Base-by-base conservation (phyloP, 2,797 vertebrate genomes). In the Cottoperca gobio region DNA sequence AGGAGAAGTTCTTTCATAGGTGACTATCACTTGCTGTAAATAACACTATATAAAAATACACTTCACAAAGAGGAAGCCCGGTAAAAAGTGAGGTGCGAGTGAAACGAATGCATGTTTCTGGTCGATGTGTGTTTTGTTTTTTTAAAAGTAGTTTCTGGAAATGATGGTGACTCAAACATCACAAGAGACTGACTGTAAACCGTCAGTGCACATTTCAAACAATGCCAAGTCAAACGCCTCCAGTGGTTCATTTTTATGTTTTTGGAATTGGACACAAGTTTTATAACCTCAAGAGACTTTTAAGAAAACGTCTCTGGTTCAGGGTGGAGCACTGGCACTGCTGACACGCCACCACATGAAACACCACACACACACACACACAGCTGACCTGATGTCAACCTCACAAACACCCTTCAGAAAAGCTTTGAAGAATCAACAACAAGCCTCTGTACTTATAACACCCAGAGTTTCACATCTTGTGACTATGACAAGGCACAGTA, bases 21-120 rank as follows among this genome's bases (percentile, higher is more conserved):
- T 31, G 49, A 33, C 33, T 57, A 50, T 67, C 21, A 37, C 26
- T n/a, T 10, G 39, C 66, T 77, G 45, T 43, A 65, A 86, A 80
- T 14, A 69, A 52, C 39, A 46, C 4, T 3, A 11, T 4, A 45
- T 70, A 12, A 73, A 62, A 78, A 70, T 73, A 75, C 70, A 77
- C 7, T 12, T 24, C 0, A 81, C 70, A 88, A 89, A 87, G 83
- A 76, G 84, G 90, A 90, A 90, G 84, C 50, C 8, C 2, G 11
- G 49, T 40, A 26, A 50, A 42, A 49, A 52, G 24, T 37, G n/a
- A 69, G n/a, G 8, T 28, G 35, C 24, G 35, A 3, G 17, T 23
- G n/a, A n/a, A n/a, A n/a, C 9, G 35, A 54, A 11, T 35, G 40
- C 35, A 70, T 23, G 35, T 2, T 35, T 23, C 57, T 49, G 24